phyloP scores from a whole-genome alignment of 2,113 vertebrate genomes.

The Albula goreensis region DNA sequence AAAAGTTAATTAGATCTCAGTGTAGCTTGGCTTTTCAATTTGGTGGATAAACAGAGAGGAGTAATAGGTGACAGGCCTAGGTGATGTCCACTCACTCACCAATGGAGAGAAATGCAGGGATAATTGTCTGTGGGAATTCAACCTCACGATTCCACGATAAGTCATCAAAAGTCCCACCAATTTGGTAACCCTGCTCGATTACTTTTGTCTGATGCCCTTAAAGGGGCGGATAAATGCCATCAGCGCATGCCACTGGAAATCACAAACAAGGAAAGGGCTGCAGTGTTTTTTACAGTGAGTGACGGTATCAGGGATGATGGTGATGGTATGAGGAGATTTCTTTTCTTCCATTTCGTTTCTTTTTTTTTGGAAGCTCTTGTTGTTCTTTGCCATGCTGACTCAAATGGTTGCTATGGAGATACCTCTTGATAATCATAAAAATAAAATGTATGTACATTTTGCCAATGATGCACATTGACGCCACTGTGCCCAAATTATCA shows the following conservation, averaged over 20 bases:
- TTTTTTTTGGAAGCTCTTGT: slow-evolving; percentile 15
- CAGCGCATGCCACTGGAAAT: background rate
- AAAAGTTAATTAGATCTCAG: background rate
- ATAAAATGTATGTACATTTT: slow-evolving; percentile 27
- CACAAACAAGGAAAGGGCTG: background rate
- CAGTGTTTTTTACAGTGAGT: slow-evolving; percentile 2
- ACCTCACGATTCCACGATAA: background rate
- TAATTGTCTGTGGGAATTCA: background rate
- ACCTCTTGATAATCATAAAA: slow-evolving; percentile 28
- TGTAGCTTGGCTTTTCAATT: background rate
- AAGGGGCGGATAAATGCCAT: slow-evolving; percentile 2
- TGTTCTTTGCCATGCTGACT: slow-evolving; percentile 26
- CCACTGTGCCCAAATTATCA: slow-evolving; percentile 7
- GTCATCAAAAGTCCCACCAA: background rate
- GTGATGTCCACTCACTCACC: background rate
- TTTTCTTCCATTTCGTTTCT: background rate
- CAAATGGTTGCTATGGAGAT: slow-evolving; percentile 33
- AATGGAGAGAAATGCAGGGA: background rate
- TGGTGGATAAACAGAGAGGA: background rate
- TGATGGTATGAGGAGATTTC: background rate
- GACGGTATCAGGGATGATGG: slow-evolving; percentile 6
- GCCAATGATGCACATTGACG: slow-evolving; percentile 10
- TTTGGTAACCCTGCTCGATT: background rate
- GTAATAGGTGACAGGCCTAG: background rate
- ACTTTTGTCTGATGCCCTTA: background rate